A percentile compares a stretch with the other conserved stretches of the same genome.
Evolutionary conservation across 1,140 invertebrate species (phyloP).

Genomic region (Hetaerina americana): DNA sequence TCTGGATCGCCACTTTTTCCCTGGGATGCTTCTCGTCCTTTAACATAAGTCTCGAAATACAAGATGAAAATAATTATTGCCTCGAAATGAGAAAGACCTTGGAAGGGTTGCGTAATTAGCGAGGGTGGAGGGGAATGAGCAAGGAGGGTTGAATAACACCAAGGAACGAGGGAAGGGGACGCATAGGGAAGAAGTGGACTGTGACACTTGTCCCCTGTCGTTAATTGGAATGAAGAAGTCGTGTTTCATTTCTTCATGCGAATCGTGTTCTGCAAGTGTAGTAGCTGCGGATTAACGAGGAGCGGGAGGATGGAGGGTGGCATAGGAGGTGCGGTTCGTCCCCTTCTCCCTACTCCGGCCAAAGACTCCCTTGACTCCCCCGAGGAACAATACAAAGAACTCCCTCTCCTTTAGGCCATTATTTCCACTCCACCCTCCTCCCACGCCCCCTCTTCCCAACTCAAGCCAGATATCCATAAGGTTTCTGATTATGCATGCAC

Average conservation of each 20-base stretch:
- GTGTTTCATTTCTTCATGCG: neutral
- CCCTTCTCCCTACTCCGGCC: neutral
- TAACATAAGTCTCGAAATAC: neutral
- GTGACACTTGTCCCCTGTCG: neutral
- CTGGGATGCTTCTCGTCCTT: neutral
- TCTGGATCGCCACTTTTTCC: too few relatives aligned
- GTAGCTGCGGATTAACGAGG: neutral
- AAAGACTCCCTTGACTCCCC: too few relatives aligned
- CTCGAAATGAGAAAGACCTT: neutral
- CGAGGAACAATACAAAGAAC: too few relatives aligned
- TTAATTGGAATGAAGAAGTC: neutral
- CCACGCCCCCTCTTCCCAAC: neutral
- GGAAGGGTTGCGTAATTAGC: too few relatives aligned
- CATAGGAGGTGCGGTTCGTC: neutral
- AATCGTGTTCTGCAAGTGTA: neutral
- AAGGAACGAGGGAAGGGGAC: neutral
- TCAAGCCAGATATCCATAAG: neutral
- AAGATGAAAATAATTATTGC: neutral
- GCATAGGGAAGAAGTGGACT: neutral
- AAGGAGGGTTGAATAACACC: too few relatives aligned
- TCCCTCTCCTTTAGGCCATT: neutral
- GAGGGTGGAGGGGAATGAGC: too few relatives aligned
- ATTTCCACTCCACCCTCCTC: neutral
- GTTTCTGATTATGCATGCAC: neutral
- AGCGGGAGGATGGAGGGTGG: too few relatives aligned